These are phyloP conservation scores for Galaxea fascicularis DNA, from an alignment of 92 coral and sea anemone genomes.

Conservation along the genomic window DNA sequence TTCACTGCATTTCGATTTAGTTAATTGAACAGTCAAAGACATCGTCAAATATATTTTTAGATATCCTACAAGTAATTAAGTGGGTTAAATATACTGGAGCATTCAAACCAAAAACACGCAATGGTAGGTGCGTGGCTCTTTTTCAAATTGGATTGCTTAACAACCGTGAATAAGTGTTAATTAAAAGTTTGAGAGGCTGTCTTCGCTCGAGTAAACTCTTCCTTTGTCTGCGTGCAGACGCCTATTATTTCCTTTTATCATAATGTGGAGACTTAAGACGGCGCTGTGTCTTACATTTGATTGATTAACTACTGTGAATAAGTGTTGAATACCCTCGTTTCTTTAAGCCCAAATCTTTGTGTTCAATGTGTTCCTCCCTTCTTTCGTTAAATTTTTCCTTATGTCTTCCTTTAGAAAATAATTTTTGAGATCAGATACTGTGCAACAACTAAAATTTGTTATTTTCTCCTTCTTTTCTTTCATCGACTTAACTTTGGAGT, in stretches of 20 bases:
- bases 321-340: neutral
- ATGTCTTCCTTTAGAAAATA: neutral
- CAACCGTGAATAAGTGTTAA: too few relatives aligned
- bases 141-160: neutral
- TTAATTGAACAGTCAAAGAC: slow-evolving; percentile 7
- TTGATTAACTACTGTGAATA: neutral
- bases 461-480: too few relatives aligned
- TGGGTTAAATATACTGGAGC: too few relatives aligned
- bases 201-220: too few relatives aligned
- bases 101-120: neutral
- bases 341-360: neutral
- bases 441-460: neutral
- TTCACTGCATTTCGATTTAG: neutral
- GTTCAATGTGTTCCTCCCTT: neutral
- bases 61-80: neutral
- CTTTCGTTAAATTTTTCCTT: neutral
- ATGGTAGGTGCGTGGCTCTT: neutral
- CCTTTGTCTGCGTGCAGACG: neutral
- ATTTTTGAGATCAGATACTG: slow-evolving; percentile 2
- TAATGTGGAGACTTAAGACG: neutral
- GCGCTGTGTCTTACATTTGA: neutral
- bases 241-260: neutral
- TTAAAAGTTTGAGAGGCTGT: neutral
- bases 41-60: neutral
- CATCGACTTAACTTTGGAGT: neutral